Evolutionary conservation across 1,140 invertebrate genomes (phyloP), one percentile per base, ranked within the genome.

Genomic region (Hycleus cichorii): DNA sequence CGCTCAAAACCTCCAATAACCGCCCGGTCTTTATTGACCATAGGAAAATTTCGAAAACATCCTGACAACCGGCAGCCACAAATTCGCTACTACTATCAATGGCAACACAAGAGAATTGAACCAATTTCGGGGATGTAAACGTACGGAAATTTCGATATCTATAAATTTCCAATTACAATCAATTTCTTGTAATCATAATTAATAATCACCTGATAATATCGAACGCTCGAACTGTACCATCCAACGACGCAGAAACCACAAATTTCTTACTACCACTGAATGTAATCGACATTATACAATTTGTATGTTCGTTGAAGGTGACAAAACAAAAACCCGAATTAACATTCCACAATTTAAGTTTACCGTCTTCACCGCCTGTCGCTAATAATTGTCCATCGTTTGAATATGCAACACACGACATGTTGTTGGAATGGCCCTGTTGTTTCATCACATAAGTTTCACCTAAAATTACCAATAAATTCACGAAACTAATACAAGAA

Each of bases 371-470:
- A 0, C 94, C 93, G 6, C 96, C 97, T 0, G 94, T 97, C 0
- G 86, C 92, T 45, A 98, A 83, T 64, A 88, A 86, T 62, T 89
- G 84, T 0, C 93, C 95, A 77, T 98, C 94, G 0, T 88, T 85
- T 0, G 93, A 97, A 75, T 97, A 98, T 0, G 85, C 80, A 5
- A 97, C 76, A 69, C 87, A 90, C 8, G 83, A 87, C 85, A 96
- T 95, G 68, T 89, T 88, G 68, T 89, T 87, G 47, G 86, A 86
- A 69, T 98, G 96, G 0, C 93, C 93, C 76, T 98, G 95, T 68
- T 98, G 95, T 71, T 98, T 98, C 81, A 99, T 85, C 0, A 96
- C 87, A 67, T 96, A 97, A n/a, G 92, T 93, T 78, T 98, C 93
- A 74, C 80, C 81, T 81, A 63, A 64, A 58, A 58, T 42, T 48